phyloP scores from a whole-genome alignment of 1,140 invertebrate species.

The Ceratina calcarata region DNA sequence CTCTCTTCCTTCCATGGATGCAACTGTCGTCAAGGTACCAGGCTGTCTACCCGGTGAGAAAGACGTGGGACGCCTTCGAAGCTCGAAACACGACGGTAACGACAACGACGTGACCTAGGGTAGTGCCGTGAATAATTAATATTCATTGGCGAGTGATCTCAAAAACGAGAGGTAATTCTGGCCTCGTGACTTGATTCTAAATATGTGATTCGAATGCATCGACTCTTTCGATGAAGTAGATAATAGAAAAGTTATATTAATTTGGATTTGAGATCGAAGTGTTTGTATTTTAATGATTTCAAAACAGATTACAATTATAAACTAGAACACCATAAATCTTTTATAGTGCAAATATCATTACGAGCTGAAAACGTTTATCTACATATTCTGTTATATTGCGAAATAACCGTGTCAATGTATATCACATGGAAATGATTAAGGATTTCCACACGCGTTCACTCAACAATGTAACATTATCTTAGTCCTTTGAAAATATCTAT shows the following conservation, averaged over 20 bases:
- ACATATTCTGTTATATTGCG: background rate
- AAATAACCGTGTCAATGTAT: background rate
- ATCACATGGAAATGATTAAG: conserved; percentile 14
- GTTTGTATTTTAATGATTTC: too few relatives aligned
- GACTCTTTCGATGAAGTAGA: background rate
- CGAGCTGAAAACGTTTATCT: too few relatives aligned
- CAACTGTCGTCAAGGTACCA: conserved; percentile 43
- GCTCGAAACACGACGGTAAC: background rate
- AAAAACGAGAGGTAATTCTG: background rate
- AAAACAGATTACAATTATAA: too few relatives aligned
- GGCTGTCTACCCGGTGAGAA: conserved; percentile 55
- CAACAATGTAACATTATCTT: conserved; percentile 4
- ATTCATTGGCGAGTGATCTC: background rate
- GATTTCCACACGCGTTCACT: background rate
- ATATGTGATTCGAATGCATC: background rate
- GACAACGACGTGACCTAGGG: conserved; percentile 10
- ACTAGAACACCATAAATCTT: too few relatives aligned
- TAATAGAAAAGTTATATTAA: too few relatives aligned
- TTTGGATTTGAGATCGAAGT: too few relatives aligned
- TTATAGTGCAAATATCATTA: too few relatives aligned
- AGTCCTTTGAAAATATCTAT: background rate
- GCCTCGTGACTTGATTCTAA: too few relatives aligned
- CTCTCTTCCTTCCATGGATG: background rate
- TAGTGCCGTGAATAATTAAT: conserved; percentile 16
- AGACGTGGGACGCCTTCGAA: conserved; percentile 57